A percentile compares a stretch with the other conserved stretches of the same genome.
phyloP scores from a whole-genome alignment of 2,113 vertebrate species.

The Gracilinanus agilis region DNA sequence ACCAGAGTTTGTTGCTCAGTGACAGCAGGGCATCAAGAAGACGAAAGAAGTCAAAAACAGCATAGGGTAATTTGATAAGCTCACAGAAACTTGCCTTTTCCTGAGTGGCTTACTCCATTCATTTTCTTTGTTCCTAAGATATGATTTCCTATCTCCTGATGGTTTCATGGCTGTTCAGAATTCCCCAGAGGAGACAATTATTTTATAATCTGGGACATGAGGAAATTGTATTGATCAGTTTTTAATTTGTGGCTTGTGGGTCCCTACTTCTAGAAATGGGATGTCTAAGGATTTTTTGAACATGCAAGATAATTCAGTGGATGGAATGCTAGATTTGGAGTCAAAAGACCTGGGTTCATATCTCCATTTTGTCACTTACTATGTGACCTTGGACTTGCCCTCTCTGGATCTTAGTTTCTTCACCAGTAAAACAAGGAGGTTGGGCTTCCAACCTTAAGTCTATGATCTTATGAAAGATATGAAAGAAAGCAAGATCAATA shows the following conservation, averaged over 20 bases:
- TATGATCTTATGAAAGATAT: too few relatives aligned
- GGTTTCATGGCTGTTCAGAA: not conserved
- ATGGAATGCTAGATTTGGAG: not conserved
- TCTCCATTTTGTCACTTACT: not conserved
- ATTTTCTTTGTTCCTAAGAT: not conserved
- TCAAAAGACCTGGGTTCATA: not conserved
- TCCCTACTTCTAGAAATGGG: not conserved
- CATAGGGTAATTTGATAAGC: not conserved
- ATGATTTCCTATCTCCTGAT: not conserved
- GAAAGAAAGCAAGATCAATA: not conserved
- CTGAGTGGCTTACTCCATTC: not conserved
- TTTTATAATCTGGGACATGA: not conserved
- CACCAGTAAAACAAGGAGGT: slow-evolving; percentile 3
- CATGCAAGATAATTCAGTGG: not conserved
- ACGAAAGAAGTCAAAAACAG: not conserved
- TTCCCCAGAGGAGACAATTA: not conserved
- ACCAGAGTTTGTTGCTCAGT: not conserved
- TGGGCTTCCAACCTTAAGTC: not conserved
- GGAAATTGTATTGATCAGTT: not conserved
- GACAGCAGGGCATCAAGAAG: not conserved
- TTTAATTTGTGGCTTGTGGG: not conserved
- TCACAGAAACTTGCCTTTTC: not conserved
- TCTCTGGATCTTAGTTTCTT: slow-evolving; percentile 22
- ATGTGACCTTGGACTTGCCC: not conserved
- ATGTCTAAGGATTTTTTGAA: not conserved